Percentiles rank a stretch among this genome's conserved stretches.
phyloP scores from a whole-genome alignment of 2,113 vertebrate species.

The Ovibos moschatus region DNA sequence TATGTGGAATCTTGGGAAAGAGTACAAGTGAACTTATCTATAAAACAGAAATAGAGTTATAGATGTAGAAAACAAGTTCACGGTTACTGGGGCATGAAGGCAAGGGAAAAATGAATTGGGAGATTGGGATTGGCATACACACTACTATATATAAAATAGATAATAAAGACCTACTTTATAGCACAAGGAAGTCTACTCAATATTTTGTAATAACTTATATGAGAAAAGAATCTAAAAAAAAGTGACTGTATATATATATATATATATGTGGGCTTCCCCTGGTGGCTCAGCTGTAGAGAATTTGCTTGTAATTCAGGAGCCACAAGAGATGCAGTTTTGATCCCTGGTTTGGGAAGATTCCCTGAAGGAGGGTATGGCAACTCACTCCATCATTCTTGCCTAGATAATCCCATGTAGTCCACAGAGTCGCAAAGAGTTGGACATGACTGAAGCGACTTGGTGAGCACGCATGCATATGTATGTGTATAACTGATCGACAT shows the following conservation, averaged over 20 bases:
- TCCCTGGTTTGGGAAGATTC: background rate
- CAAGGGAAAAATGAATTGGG: background rate
- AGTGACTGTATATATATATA: background rate
- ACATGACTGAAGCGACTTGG: background rate
- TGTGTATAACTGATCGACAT: background rate
- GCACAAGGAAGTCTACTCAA: background rate
- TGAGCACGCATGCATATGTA: fast-evolving
- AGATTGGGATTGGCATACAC: background rate
- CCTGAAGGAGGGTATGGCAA: background rate
- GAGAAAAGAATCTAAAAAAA: background rate
- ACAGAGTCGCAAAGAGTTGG: background rate
- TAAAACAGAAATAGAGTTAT: background rate
- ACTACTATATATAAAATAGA: background rate
- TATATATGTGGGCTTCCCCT: background rate
- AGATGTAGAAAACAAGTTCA: background rate
- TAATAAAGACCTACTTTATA: background rate
- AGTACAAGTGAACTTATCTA: background rate
- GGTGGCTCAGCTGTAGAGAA: background rate
- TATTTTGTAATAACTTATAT: background rate
- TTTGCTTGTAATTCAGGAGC: background rate
- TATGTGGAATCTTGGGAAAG: background rate
- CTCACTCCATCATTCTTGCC: background rate
- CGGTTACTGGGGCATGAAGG: background rate
- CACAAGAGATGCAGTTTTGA: background rate
- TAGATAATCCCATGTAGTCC: background rate